Evolutionary conservation across 2,797 vertebrate genomes (phyloP), one percentile per base, ranked within the genome.

Genomic region (Paguma larvata): DNA sequence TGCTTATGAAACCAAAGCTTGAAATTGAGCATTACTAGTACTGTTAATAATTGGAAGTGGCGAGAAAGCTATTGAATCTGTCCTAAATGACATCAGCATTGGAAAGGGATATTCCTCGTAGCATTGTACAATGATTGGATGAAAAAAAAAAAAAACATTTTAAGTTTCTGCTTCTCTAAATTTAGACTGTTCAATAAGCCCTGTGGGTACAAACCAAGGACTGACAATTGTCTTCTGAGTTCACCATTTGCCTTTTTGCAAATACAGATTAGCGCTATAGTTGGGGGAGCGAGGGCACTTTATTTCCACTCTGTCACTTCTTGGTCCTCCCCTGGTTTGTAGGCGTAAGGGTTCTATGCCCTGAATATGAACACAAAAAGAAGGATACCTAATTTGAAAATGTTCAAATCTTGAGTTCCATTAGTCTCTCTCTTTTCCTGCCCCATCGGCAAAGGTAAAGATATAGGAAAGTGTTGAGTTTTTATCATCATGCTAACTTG

Each of bases 1-100:
- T 65, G 9, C 13, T 83, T 67, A n/a, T 27, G 16, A 82, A 92
- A 88, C 44, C 27, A 94, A 63, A 62, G 5, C 7, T 87, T 86
- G 79, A 53, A 38, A 38, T 6, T 63, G 56, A 21, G 41, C 5
- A 67, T 62, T 56, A 27, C 25, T 77, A 51, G 56, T 25, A 51
- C 90, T 85, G 95, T 93, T 79, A 94, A 56, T 82, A 94, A 77
- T 8, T 65, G n/a, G 16, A 87, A 84, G 8, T 32, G 2, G 46
- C 2, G 51, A 91, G 34, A 41, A 85, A 70, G 41, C 77, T 70
- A 51, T 12, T 77, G 59, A 93, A 46, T 85, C 41, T 77, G 30
- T 79, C 3, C 15, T 56, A 72, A 94, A 87, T 63, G 38, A 70
- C 0, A 12, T 78, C 41, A 93, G 38, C 21, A 70, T 34, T 48